A percentile compares a stretch with the other conserved stretches of the same genome.
These are phyloP conservation scores for Ctenomys sociabilis DNA, from an alignment of 2,113 vertebrate species.

Conservation along the genomic window DNA sequence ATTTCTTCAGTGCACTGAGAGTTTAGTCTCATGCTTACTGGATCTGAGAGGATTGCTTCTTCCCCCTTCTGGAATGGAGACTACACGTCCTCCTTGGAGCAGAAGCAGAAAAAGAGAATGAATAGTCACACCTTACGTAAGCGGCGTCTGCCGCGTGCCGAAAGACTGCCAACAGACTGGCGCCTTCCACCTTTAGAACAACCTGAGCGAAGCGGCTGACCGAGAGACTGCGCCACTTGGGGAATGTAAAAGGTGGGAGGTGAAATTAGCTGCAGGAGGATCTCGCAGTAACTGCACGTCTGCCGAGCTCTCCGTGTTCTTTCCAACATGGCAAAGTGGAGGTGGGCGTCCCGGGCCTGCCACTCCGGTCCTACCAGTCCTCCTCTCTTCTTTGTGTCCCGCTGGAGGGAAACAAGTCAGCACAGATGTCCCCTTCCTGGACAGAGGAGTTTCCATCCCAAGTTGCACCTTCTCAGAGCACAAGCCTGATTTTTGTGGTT, in stretches of 20 bases:
- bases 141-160: neutral
- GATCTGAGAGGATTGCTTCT: neutral
- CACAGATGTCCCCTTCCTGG: neutral
- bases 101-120: neutral
- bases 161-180: neutral
- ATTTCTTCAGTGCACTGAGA: neutral
- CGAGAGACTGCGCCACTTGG: neutral
- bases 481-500: rapidly evolving
- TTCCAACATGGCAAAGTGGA: neutral
- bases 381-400: neutral
- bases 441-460: neutral
- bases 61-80: neutral
- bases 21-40: neutral
- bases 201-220: neutral
- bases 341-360: rapidly evolving
- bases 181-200: neutral
- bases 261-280: neutral
- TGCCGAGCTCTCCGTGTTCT: neutral
- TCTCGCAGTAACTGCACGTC: neutral
- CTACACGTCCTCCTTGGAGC: neutral
- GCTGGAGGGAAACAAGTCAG: neutral
- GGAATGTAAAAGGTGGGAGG: neutral
- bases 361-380: neutral
- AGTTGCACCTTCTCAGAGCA: neutral
- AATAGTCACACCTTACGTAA: neutral